Conservation (phyloP, 2,113 vertebrate species). For the Pachypanchax playfairii region DNA sequence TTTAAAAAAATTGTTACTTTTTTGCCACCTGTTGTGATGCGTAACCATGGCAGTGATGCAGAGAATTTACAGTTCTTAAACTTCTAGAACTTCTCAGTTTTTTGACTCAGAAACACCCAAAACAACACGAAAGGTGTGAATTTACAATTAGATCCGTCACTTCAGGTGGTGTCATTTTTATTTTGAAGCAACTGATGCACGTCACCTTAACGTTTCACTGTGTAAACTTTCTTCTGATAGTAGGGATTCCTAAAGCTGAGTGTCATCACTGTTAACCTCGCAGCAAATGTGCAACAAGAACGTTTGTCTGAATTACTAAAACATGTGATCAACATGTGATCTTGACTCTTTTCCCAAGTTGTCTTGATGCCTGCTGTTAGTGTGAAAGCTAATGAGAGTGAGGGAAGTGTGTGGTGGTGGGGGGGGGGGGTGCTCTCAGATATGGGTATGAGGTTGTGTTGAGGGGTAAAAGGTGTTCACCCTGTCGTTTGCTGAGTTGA, state of each 20-base stretch:
- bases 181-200: conserved; percentile 30
- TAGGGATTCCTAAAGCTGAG: not conserved
- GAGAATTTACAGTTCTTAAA: not conserved
- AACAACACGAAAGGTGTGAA: conserved; percentile 27
- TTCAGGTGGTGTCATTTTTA: conserved; percentile 26
- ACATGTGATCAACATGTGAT: conserved; percentile 81
- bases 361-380: conserved; percentile 81
- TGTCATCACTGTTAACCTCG: conserved; percentile 70
- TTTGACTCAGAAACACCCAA: not conserved
- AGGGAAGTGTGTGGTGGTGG: too few species aligned
- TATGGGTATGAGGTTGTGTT: conserved; percentile 38
- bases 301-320: conserved; percentile 88
- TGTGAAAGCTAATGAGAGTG: conserved; percentile 86
- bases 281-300: conserved; percentile 85
- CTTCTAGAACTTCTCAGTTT: conserved; percentile 9
- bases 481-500: conserved; percentile 88
- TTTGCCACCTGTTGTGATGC: too few species aligned
- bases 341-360: conserved; percentile 76
- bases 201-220: conserved; percentile 12
- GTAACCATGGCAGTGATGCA: too few species aligned
- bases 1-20: not conserved
- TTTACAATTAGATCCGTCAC: conserved; percentile 18
- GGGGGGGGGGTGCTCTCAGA: conserved; percentile 63
- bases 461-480: conserved; percentile 75
- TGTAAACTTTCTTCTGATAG: conserved; percentile 5